Conservation (phyloP, 1,140 invertebrate species). For the Plectrocnemia conspersa region DNA sequence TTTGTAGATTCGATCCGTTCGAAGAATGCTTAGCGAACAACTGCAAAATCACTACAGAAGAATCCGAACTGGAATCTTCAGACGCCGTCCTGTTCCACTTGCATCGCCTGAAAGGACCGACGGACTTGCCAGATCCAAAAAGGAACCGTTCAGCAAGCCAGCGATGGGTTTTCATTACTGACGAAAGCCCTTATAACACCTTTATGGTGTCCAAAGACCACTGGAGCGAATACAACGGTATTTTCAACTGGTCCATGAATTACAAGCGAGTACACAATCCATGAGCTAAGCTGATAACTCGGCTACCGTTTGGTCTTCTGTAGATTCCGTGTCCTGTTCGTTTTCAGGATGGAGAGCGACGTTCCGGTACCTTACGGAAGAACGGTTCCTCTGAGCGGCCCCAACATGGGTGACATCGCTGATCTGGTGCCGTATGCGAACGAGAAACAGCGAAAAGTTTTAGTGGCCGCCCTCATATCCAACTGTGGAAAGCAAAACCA, state of each 20-base stretch:
- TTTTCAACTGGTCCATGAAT: constrained; percentile 57
- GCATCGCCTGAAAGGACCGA: constrained; percentile 44
- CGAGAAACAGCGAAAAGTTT: constrained; percentile 40
- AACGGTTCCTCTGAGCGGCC: constrained; percentile 38
- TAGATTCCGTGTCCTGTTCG: constrained; percentile 8
- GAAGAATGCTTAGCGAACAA: constrained; percentile 53
- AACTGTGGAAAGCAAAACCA: constrained; percentile 53
- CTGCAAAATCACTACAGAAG: constrained; percentile 51
- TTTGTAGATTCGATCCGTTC: constrained; percentile 49
- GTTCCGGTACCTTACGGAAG: constrained; percentile 61
- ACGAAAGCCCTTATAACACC: constrained; percentile 56
- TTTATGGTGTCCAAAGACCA: constrained; percentile 39
- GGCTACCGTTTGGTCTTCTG: background rate
- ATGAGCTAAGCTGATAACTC: background rate
- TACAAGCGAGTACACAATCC: constrained; percentile 40
- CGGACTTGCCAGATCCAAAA: constrained; percentile 42
- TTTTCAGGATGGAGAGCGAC: constrained; percentile 53
- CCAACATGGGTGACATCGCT: background rate
- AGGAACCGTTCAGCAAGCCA: constrained; percentile 42
- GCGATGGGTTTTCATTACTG: constrained; percentile 58
- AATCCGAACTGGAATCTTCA: constrained; percentile 43
- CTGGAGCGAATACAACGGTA: constrained; percentile 46
- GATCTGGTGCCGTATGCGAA: constrained; percentile 12
- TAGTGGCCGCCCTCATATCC: constrained; percentile 55
- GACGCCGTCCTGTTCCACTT: constrained; percentile 58